Conservation (phyloP, 2,113 vertebrate species). For the Chelonoidis abingdonii region DNA sequence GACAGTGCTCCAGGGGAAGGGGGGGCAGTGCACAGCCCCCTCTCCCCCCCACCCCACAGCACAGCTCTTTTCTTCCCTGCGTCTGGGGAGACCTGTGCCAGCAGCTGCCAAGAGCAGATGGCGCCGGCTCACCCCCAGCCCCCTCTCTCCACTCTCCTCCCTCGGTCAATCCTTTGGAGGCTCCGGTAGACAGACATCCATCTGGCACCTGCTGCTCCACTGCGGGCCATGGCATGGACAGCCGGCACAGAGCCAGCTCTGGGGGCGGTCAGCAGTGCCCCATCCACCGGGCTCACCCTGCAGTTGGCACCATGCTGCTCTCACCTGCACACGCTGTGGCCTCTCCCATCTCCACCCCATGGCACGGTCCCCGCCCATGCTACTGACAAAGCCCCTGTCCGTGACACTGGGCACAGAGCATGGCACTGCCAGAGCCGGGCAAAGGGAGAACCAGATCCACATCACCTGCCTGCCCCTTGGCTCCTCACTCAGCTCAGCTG, state of each 20-base stretch:
- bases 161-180: not conserved
- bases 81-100: not conserved
- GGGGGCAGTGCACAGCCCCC: not conserved
- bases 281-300: too few species aligned
- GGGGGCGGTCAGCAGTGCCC: too few species aligned
- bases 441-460: not conserved
- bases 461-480: not conserved
- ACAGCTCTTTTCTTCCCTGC: not conserved
- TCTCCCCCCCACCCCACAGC: rapidly evolving
- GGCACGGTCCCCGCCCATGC: not conserved
- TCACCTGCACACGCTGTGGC: not conserved
- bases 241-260: too few species aligned
- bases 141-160: not conserved
- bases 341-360: not conserved
- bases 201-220: not conserved
- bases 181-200: not conserved
- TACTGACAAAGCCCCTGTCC: too few species aligned
- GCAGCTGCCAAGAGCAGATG: constrained; percentile 20
- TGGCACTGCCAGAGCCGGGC: not conserved
- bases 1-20: not conserved
- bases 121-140: not conserved
- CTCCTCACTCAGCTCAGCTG: not conserved
- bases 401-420: too few species aligned
- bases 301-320: not conserved
- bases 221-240: not conserved